Evolutionary conservation across 1,140 invertebrate genomes (phyloP), one percentile per base, ranked within the genome.

Genomic region (Cyclargus thomasi): DNA sequence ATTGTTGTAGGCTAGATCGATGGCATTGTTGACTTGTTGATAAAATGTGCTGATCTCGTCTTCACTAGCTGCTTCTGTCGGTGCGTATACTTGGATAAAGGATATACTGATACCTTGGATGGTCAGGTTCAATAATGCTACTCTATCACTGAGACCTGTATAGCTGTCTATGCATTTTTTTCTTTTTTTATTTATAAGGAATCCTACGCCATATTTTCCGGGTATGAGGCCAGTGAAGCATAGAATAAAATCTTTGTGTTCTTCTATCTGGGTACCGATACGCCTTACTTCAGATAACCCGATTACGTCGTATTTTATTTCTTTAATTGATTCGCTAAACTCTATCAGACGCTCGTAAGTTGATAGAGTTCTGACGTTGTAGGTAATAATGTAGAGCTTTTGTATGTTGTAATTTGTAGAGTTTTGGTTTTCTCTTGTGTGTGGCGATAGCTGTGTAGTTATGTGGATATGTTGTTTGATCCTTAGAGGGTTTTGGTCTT

Each of bases 241-340:
- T 23, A 64, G 22, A 21, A 69, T 69, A 23, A 16, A 65, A 39
- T 69, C 47, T 5, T 11, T 4, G n/a, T 65, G 59, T 59, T 70
- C 53, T 63, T 64, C 39, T 22, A 70, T 67, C 17, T 55, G 17
- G n/a, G 53, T 70, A n/a, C 29, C 65, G 29, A 10, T 1, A 2
- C 66, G 17, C 18, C 66, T 21, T 62, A 21, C 23, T 67, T 67
- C 66, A 47, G 53, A 47, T 17, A 67, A 16, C 53, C 66, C 66
- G 18, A 67, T 36, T 47, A 67, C 47, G 18, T 67, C 66, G 11
- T 62, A 62, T 62, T 67, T 67, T 36, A 67, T n/a, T 47, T n/a
- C 22, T 36, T 35, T 62, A 3, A 67, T 57, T 39, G 35, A 23
- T 62, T 66, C 64, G 2, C 3, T 8, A 29, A 66, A 6, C 53